Conservation (phyloP, 2,797 vertebrate species). For the Enteromius treurensis region DNA sequence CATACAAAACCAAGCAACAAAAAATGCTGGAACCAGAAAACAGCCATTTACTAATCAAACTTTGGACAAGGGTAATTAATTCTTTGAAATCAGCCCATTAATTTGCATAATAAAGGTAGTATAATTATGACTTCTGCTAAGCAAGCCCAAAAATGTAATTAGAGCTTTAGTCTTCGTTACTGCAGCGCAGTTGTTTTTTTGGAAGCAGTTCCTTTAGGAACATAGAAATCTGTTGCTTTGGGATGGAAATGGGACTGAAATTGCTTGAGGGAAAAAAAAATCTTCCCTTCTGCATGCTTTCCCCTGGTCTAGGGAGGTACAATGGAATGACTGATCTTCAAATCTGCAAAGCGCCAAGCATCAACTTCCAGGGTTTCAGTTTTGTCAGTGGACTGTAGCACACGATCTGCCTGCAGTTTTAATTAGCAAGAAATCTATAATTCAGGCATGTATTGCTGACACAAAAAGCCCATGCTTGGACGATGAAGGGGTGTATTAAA, state of each 20-base stretch:
- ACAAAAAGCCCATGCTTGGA: constrained; percentile 55
- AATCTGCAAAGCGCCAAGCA: constrained; percentile 77
- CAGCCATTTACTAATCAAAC: constrained; percentile 82
- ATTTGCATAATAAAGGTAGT: constrained; percentile 83
- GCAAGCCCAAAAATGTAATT: constrained; percentile 81
- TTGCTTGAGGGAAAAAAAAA: constrained; percentile 65
- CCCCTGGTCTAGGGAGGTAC: constrained; percentile 67
- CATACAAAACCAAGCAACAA: constrained; percentile 55
- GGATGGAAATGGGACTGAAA: constrained; percentile 72
- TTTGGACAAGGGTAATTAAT: constrained; percentile 82
- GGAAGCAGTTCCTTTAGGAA: constrained; percentile 66
- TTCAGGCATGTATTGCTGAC: constrained; percentile 53
- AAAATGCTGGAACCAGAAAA: constrained; percentile 74
- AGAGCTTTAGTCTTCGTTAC: constrained; percentile 79
- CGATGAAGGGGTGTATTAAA: constrained; percentile 68
- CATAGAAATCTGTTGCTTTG: constrained; percentile 69
- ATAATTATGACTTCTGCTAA: constrained; percentile 83
- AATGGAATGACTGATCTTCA: constrained; percentile 73
- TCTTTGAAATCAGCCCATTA: constrained; percentile 80
- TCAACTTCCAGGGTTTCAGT: constrained; percentile 64
- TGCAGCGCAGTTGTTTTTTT: constrained; percentile 72
- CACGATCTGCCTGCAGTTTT: constrained; percentile 56
- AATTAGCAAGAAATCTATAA: constrained; percentile 69
- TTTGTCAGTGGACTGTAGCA: constrained; percentile 60
- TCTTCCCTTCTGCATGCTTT: constrained; percentile 62